A percentile compares a stretch with the other conserved stretches of the same genome.
Evolutionary conservation across 2,888 invertebrate species (phyloP).

Genomic region (Drosophila paranaensis): DNA sequence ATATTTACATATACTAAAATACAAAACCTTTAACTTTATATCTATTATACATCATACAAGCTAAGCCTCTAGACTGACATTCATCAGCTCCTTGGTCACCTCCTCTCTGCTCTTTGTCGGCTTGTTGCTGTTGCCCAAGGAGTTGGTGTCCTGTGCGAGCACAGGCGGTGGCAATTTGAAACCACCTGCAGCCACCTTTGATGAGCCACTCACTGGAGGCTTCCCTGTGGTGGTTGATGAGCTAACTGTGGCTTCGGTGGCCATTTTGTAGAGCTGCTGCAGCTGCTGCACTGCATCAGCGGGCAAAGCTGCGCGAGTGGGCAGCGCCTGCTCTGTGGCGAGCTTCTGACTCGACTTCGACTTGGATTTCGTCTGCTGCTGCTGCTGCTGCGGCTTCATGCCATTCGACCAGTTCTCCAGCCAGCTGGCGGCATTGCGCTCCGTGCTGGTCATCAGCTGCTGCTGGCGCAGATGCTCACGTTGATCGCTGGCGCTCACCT

Average conservation of each 20-base stretch:
- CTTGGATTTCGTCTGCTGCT: slow-evolving; percentile 17
- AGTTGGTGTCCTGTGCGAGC: slow-evolving; percentile 45
- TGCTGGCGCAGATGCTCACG: slow-evolving; percentile 63
- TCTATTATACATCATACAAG: slow-evolving; percentile 19
- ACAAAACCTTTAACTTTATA: slow-evolving; percentile 23
- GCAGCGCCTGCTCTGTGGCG: slow-evolving; percentile 12
- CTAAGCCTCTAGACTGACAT: slow-evolving; percentile 85
- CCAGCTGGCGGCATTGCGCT: slow-evolving; percentile 83
- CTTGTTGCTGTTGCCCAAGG: slow-evolving; percentile 28
- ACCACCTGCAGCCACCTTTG: slow-evolving; percentile 46
- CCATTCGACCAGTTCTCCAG: slow-evolving; percentile 88
- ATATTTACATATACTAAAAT: slow-evolving; percentile 11
- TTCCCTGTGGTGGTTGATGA: slow-evolving; percentile 19
- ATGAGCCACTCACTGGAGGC: slow-evolving; percentile 23
- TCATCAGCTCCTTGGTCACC: slow-evolving; percentile 87
- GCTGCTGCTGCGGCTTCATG: slow-evolving; percentile 79
- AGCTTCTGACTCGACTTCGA: slow-evolving; percentile 26
- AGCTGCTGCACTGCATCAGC: slow-evolving; percentile 82
- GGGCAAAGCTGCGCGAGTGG: slow-evolving; percentile 82
- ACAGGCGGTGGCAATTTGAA: slow-evolving; percentile 63
- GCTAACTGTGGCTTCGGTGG: slow-evolving; percentile 46
- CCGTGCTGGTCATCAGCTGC: slow-evolving; percentile 84
- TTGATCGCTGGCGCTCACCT: slow-evolving; percentile 76
- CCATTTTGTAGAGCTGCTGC: slow-evolving; percentile 83
- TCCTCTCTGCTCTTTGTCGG: slow-evolving; percentile 84